These are phyloP conservation scores for Dendropsophus ebraccatus DNA, from an alignment of 2,113 vertebrate genomes.

Conservation along the genomic window DNA sequence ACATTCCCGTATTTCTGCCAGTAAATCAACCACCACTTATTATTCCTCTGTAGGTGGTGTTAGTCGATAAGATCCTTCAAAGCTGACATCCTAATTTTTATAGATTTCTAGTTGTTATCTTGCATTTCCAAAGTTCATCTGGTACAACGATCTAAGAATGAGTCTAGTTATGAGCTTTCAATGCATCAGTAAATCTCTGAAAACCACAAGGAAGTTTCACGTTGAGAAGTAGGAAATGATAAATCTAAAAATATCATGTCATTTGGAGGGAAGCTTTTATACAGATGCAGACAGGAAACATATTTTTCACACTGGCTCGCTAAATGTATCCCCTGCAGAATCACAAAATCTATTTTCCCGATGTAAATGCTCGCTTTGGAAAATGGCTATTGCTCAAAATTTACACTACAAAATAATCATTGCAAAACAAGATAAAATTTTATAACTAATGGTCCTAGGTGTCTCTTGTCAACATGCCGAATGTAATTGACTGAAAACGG, in stretches of 20 bases:
- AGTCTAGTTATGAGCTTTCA: conserved; percentile 64
- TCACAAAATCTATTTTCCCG: conserved; percentile 63
- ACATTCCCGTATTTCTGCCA: conserved; percentile 36
- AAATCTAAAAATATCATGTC: conserved; percentile 78
- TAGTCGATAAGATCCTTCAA: conserved; percentile 60
- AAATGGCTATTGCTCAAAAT: conserved; percentile 60
- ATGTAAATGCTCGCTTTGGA: conserved; percentile 69
- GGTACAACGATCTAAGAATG: conserved; percentile 68
- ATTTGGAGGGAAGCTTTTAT: conserved; percentile 77
- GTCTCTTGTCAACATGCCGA: not conserved
- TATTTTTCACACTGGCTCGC: conserved; percentile 69
- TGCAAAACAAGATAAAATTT: conserved; percentile 3
- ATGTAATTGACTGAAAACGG: not conserved
- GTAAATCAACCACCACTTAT: conserved; percentile 57
- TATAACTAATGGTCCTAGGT: conserved; percentile 1
- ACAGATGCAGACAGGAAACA: conserved; percentile 68
- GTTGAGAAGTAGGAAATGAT: conserved; percentile 71
- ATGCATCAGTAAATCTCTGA: conserved; percentile 72
- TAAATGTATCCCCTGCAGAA: conserved; percentile 69
- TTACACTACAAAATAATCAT: conserved; percentile 21
- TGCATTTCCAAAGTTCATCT: conserved; percentile 71
- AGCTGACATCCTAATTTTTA: conserved; percentile 64
- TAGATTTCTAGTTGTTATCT: conserved; percentile 74
- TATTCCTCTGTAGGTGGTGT: conserved; percentile 54
- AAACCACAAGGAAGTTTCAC: conserved; percentile 71